Evolutionary conservation across 2,888 invertebrate genomes (phyloP).

Genomic region (Sepioteuthis lessoniana): DNA sequence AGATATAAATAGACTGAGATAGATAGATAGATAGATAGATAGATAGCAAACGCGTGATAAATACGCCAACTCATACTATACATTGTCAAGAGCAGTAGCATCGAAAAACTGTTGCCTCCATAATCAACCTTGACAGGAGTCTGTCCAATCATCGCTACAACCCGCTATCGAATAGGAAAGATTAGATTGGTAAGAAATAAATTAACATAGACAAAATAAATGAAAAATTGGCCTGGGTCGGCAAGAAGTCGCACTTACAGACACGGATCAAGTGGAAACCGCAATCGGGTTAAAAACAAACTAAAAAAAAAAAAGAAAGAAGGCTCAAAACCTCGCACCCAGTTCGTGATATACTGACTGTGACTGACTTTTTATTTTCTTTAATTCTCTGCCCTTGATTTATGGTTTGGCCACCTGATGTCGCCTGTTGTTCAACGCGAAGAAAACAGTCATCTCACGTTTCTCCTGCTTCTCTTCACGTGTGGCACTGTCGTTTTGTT

Average conservation of each 20-base stretch:
- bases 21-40: too few species aligned
- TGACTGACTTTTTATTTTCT: neutral
- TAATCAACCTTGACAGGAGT: neutral
- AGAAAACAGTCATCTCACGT: neutral
- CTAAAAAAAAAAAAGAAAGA: neutral
- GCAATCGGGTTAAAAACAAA: neutral
- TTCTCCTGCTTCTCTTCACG: neutral
- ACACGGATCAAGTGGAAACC: neutral
- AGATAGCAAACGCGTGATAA: too few species aligned
- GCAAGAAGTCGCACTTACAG: neutral
- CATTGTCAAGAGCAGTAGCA: too few species aligned
- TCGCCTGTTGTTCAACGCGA: neutral
- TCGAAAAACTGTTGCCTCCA: neutral
- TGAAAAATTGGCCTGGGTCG: neutral
- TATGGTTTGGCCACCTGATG: neutral
- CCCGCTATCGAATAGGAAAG: neutral
- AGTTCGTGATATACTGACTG: conserved; percentile 33
- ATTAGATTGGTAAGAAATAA: neutral
- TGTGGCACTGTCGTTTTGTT: neutral
- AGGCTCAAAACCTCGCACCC: neutral
- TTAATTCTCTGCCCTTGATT: neutral
- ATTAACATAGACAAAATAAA: neutral
- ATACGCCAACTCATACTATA: too few species aligned
- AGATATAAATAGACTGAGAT: neutral
- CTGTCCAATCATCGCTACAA: neutral